Conservation (phyloP, 1,140 invertebrate species). For the Luehdorfia chinensis region DNA sequence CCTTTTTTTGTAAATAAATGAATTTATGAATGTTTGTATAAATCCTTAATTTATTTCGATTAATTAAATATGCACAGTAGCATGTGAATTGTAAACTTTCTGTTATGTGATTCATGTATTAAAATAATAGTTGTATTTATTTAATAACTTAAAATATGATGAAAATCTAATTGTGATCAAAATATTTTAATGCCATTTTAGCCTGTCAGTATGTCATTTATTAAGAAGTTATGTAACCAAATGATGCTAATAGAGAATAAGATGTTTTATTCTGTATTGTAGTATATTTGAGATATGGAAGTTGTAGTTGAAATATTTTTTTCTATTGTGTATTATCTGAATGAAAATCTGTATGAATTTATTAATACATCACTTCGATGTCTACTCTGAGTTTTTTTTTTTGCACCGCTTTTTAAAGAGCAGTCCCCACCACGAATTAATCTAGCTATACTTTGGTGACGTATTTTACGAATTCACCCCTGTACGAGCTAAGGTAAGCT, state of each 20-base stretch:
- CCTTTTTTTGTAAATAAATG: constrained; percentile 21
- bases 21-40: constrained; percentile 16
- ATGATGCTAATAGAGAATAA: constrained; percentile 70
- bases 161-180: constrained; percentile 63
- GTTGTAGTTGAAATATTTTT: constrained; percentile 68
- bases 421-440: too few relatives aligned
- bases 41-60: constrained; percentile 24
- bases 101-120: constrained; percentile 23
- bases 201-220: constrained; percentile 63
- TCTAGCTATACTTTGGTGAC: too few relatives aligned
- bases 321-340: constrained; percentile 70
- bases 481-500: too few relatives aligned
- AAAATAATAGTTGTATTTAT: constrained; percentile 41
- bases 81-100: constrained; percentile 20
- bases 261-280: constrained; percentile 68
- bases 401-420: neutral
- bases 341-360: constrained; percentile 70
- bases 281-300: constrained; percentile 46
- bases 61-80: constrained; percentile 18
- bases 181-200: constrained; percentile 73
- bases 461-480: too few relatives aligned
- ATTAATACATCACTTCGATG: constrained; percentile 71
- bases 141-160: constrained; percentile 47
- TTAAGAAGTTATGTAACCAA: constrained; percentile 71
- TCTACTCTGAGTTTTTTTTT: constrained; percentile 35